Evolutionary conservation across 2,888 invertebrate species (phyloP), one percentile per base, ranked within the genome.

Genomic region (Plagiodera versicolora): DNA sequence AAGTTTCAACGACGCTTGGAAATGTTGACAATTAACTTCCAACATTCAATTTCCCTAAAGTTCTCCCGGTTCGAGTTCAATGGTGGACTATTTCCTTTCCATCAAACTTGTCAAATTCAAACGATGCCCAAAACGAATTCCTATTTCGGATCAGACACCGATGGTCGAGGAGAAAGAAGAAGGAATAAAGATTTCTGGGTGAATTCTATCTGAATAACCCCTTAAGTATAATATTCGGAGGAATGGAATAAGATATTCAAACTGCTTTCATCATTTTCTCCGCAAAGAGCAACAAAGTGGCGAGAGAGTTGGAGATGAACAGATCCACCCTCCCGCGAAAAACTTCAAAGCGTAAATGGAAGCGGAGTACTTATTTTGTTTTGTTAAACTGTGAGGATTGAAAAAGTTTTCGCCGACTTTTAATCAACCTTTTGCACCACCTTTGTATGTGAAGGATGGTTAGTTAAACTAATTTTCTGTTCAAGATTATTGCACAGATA

Each of bases 331-430:
- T 39, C 14, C 39, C 39, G 39, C 3, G 39, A 39, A 32, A 39
- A 39, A 39, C 39, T 39, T 39, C 39, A 39, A 39, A 39, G 39
- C 39, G 39, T 39, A 14, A 39, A 39, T 39, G 39, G 39, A 39
- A 39, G 39, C 39, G 14, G 6, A 39, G 39, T 39, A 39, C 39
- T 39, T 14, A 39, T 39, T 39, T 14, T 39, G 9, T n/a, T 39
- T 14, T 39, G 39, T 39, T 39, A 14, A 39, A 39, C 39, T 14
- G 14, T 39, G 39, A 39, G 14, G 11, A 39, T 39, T 39, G 39
- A 39, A 39, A 39, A 39, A 39, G 39, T 39, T 39, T 39, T 14
- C 14, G 39, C 39, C 4, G 39, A 39, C 39, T 4, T 39, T 39
- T 39, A n/a, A 39, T 14, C 14, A n/a, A 14, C 10, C 2, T 14